Evolutionary conservation across 2,888 invertebrate genomes (phyloP).

Genomic region (Parelbella ahira): DNA sequence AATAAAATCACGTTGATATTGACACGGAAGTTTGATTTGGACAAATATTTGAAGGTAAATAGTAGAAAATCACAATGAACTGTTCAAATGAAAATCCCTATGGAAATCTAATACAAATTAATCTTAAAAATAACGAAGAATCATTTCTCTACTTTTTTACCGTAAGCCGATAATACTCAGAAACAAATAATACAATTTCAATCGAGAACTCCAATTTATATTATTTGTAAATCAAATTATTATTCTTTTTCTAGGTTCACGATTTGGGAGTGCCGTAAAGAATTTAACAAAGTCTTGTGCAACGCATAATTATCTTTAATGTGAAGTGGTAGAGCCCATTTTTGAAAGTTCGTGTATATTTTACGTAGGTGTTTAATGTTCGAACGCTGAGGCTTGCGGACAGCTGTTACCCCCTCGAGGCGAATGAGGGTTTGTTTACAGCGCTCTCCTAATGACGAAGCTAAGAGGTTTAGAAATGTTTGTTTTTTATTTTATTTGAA

Average conservation of each 20-base stretch:
- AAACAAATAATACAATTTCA: not conserved
- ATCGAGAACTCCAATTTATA: conserved; percentile 32
- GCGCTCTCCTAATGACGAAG: conserved; percentile 62
- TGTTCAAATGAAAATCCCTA: too few relatives aligned
- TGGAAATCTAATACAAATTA: too few relatives aligned
- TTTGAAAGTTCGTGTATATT: conserved; percentile 38
- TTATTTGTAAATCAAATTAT: conserved; percentile 34
- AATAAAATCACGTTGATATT: too few relatives aligned
- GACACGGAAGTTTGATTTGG: too few relatives aligned
- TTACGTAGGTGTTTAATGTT: conserved; percentile 71
- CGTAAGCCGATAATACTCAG: too few relatives aligned
- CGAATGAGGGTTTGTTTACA: conserved; percentile 72
- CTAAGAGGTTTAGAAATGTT: conserved; percentile 28
- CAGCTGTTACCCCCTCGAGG: conserved; percentile 73
- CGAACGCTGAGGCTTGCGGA: conserved; percentile 63
- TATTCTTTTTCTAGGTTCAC: conserved; percentile 38
- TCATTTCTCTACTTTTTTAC: too few relatives aligned
- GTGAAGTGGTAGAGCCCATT: conserved; percentile 28
- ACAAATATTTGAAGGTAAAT: too few relatives aligned
- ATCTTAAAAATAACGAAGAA: too few relatives aligned
- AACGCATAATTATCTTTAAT: conserved; percentile 31
- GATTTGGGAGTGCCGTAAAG: conserved; percentile 30
- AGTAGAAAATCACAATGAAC: too few relatives aligned
- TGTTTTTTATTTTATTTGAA: not conserved
- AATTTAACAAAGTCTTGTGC: conserved; percentile 19